Percentiles rank a stretch among this genome's conserved stretches.
These are phyloP conservation scores for Aythya baeri DNA, from an alignment of 2,113 vertebrate species.

Conservation along the genomic window DNA sequence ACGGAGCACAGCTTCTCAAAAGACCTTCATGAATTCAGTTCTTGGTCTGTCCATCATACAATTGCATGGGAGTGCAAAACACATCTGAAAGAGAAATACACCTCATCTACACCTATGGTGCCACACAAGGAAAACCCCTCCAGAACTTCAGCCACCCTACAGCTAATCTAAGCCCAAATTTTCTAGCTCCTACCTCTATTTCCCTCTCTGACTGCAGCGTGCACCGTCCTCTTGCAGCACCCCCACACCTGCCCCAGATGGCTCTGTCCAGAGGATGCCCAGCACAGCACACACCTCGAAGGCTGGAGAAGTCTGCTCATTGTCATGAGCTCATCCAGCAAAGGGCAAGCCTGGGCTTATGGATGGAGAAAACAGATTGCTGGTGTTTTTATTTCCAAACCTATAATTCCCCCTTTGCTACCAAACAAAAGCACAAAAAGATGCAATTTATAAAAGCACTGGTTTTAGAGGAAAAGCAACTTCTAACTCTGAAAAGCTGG, in stretches of 20 bases:
- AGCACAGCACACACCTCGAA: background rate
- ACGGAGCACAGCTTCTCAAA: background rate
- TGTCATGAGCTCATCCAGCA: background rate
- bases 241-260: background rate
- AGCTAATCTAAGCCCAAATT: background rate
- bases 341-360: background rate
- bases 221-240: background rate
- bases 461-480: background rate
- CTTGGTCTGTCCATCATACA: background rate
- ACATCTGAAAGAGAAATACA: background rate
- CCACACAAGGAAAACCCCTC: background rate
- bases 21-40: background rate
- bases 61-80: background rate
- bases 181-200: background rate
- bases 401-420: background rate
- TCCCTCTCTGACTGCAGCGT: fast-evolving
- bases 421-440: background rate
- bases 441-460: background rate
- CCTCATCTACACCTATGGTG: background rate
- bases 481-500: background rate
- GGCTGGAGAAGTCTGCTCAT: background rate
- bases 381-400: background rate
- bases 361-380: background rate
- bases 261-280: background rate
- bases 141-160: background rate